Evolutionary conservation across 2,797 vertebrate genomes (phyloP).

Genomic region (Parotocinclus haroldoi): DNA sequence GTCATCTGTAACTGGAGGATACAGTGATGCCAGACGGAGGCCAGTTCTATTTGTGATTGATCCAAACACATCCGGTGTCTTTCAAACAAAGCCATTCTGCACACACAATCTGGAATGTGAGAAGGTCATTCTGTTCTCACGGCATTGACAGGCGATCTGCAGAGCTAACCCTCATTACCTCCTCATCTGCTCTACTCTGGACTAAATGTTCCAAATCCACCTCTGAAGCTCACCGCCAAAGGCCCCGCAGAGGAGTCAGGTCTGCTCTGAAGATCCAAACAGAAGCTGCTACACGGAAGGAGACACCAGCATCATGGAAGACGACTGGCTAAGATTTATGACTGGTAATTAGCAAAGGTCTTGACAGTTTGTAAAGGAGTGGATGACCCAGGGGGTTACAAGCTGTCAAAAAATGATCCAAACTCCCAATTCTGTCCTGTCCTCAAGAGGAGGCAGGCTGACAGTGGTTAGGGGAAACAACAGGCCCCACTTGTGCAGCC

Average conservation of each 20-base stretch:
- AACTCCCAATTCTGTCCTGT: constrained; percentile 35
- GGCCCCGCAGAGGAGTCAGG: constrained; percentile 1
- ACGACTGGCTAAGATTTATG: constrained; percentile 40
- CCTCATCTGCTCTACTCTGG: constrained; percentile 24
- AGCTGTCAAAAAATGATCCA: constrained; percentile 36
- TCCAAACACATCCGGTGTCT: constrained; percentile 11
- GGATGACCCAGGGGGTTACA: constrained; percentile 34
- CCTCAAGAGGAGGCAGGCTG: constrained; percentile 22
- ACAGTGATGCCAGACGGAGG: constrained; percentile 6
- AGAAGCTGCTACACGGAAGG: constrained; percentile 26
- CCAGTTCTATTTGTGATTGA: constrained; percentile 20
- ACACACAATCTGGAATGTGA: constrained; percentile 14
- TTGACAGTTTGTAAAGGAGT: constrained; percentile 33
- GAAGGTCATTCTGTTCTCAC: constrained; percentile 1
- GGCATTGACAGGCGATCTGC: constrained; percentile 6
- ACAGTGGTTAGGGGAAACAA: constrained; percentile 35
- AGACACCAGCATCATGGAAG: constrained; percentile 31
- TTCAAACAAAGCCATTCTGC: constrained; percentile 3
- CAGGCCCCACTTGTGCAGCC: constrained; percentile 42
- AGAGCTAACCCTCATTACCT: not conserved
- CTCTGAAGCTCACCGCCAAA: not conserved
- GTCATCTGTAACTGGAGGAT: too few species aligned
- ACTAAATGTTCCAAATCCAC: constrained; percentile 21
- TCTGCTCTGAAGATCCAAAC: constrained; percentile 14
- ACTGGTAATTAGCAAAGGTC: constrained; percentile 49